Evolutionary conservation across 2,888 invertebrate genomes (phyloP), one percentile per base, ranked within the genome.

Genomic region (Polydrusus tereticollis): DNA sequence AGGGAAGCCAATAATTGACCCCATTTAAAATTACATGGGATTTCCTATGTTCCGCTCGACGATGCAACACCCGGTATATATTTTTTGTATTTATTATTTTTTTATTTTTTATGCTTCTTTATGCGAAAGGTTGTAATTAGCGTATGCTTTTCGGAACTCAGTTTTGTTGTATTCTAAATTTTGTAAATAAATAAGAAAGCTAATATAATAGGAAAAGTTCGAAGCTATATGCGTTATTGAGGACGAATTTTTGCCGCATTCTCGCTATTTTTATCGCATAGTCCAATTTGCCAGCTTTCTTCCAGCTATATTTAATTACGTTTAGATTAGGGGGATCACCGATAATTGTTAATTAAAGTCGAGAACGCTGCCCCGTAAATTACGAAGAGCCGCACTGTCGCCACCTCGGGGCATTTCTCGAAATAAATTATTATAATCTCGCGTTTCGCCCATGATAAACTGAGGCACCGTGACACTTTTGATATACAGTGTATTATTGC

Each of bases 341-440:
- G 59, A 63, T 70, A 74, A 70, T 74, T 70, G 74, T 68, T 74
- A 74, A 74, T 74, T 70, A 74, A 74, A 72, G 67, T 62, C 63
- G 66, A 23, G 65, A 62, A 66, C 67, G 72, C 59, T 60, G 59
- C 64, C 64, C 73, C 60, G 74, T 74, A 74, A 74, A 70, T 74
- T 74, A 74, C 68, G 52, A 36, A 47, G 66, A 58, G 62, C 45
- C 18, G 63, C 67, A 26, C 33, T 71, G 74, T 74, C 70, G 64
- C 70, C 74, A 64, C 74, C 70, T 70, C 70, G 59, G 74, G 74
- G 58, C 74, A 74, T 74, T 74, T 74, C 68, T 74, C 70, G 74
- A 74, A 74, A 74, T 74, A 74, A 74, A 74, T 74, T 74, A 74
- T 74, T 74, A 70, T 70, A 70, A 73, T 73, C 73, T 70, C 57